Base-by-base conservation (phyloP, 2,113 vertebrate genomes). In the mouse (Mus musculus) region DNA sequence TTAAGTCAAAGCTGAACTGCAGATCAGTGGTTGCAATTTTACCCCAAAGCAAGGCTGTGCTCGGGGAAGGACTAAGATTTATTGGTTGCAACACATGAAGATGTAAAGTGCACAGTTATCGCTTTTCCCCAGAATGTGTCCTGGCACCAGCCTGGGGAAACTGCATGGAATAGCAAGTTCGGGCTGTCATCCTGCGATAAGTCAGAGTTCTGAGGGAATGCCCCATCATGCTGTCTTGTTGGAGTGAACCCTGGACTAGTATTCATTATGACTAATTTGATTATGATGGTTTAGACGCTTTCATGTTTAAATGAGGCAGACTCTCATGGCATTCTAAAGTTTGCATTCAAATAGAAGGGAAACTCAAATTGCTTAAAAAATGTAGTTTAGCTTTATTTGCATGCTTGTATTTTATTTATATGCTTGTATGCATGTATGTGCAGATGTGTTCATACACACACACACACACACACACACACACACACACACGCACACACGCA, bases 21-120 rank as follows among this genome's bases (percentile, higher is more conserved):
- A 95, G 94, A 97, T 97, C 96, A 96, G 19, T 93, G 94, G 54
- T 54, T 94, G 87, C 89, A 96, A 91, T 97, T 97, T 96, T 95
- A 95, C 84, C 87, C 95, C 80, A 94, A 93, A 93, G 92, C 89
- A 86, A 94, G 86, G 13, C 87, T 96, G 94, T 94, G 96, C 93
- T 96, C 92, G 81, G 76, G 49, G 46, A 96, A 94, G 91, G 89
- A 95, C 87, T 95, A 93, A 94, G 96, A 96, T 96, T 95, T 97
- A 96, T 90, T 95, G 96, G 94, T 90, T 88, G 93, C 71, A 89
- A 73, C 95, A 95, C 77, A 92, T 85, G 71, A 96, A 96, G 96
- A 97, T 96, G 87, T 96, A 95, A 96, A 96, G 96, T 77, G 80
- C 77, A 71, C 95, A 88, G 94, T 96, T 95, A 97, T 93, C 71